Evolutionary conservation across 2,888 invertebrate species (phyloP), one percentile per base, ranked within the genome.

Genomic region (Thereva nobilitata): DNA sequence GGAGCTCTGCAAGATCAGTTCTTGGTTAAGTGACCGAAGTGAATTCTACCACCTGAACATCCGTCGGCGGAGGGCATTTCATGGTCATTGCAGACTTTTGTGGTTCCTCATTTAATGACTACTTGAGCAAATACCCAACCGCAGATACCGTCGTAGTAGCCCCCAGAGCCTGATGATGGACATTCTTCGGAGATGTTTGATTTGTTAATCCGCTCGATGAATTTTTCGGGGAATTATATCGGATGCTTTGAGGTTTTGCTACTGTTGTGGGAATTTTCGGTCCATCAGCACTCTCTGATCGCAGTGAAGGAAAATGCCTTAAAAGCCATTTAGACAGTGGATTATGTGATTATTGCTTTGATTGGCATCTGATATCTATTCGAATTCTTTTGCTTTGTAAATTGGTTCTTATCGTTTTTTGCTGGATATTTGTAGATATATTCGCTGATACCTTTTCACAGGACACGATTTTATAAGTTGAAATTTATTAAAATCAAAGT

Each of bases 121-220:
- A 50, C 61, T 61, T 61, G 61, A 61, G 50, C 41, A 61, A 61
- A 61, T 61, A 61, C 61, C 38, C 50, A 40, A 35, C 50, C 61
- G 34, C 61, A 61, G 61, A 23, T 1, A 23, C 23, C 23, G 23
- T 23, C 1, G 23, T 23, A 23, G 23, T 2, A 23, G 23, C 23
- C 1, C 50, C 37, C 41, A 40, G 12, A 61, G 47, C 23, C 61
- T 12, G 61, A 61, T 50, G 61, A 61, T 61, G 61, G 61, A 61
- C 50, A 42, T 50, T 61, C 61, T 61, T 61, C 23, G 23, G 50
- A 61, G 41, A 61, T 61, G 61, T 61, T 61, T 61, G 61, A 61
- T 61, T 61, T 61, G 61, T 61, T 61, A 61, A 61, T 61, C 61
- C 50, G 49, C 50, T 50, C 61, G 50, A 49, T 40, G 61, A 50